Evolutionary conservation across 1,140 invertebrate species (phyloP), one percentile per base, ranked within the genome.

Genomic region (Pachypsylla venusta): DNA sequence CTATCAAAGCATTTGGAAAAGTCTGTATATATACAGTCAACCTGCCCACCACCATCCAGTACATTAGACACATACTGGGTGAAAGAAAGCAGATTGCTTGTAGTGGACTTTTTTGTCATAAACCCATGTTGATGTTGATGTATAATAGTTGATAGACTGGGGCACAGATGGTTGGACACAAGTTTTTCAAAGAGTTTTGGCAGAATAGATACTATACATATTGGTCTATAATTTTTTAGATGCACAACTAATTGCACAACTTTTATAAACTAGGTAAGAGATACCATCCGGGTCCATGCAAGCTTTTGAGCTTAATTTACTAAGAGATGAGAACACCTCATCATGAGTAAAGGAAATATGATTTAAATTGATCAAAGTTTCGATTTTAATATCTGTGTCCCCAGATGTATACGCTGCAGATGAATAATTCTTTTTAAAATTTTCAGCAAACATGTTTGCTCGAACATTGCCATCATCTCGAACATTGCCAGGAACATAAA

Each of bases 1-100:
- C 53, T 57, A 40, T 62, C 61, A 53, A 60, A 62, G 10, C 54
- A 58, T 56, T 62, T 62, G 24, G 54, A 27, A 39, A 61, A 24
- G 26, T 62, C 61, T 5, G 56, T 25, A 55, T 55, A 56, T 14
- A 60, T 22, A 20, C 26, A 55, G 35, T 62, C 58, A 20, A 62
- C 59, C 25, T 60, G 55, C 25, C 20, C 39, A 19, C 27, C n/a
- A 24, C 48, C 20, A 1, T 39, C 58, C 22, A 62, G 53, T 13
- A 30, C 59, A 40, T 24, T 22, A 22, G 53, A 26, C 2, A 62
- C 24, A 27, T 24, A 62, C 5, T 62, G 39, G 24, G 57, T 20
- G 30, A 57, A 58, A 22, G 28, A 26, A 19, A 60, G 14, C 2
- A 57, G 26, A 60, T 62, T 60, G 20, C 58, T 62, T 16, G 25